Conservation (phyloP, 1,140 invertebrate genomes). For the Pseudomyrmex sp. region DNA sequence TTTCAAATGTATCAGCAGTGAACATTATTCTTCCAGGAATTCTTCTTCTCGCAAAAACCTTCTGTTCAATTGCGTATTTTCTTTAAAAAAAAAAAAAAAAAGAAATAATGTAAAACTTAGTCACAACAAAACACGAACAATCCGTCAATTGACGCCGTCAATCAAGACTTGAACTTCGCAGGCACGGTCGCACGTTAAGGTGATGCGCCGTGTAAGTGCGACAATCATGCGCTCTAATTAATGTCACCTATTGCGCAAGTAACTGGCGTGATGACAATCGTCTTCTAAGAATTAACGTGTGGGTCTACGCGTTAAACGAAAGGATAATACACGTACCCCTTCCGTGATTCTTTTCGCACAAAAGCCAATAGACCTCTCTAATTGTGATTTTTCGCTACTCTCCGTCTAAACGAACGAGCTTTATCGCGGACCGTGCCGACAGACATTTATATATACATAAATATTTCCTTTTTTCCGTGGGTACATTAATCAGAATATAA, state of each 20-base stretch:
- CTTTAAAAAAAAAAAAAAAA: background rate
- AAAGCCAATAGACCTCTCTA: slow-evolving; percentile 10
- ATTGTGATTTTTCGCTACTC: slow-evolving; percentile 22
- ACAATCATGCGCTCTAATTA: slow-evolving; percentile 21
- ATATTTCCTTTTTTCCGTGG: background rate
- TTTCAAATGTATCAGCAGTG: too few species aligned
- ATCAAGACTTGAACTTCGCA: background rate
- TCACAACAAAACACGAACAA: background rate
- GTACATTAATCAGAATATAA: background rate
- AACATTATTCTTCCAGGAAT: too few species aligned
- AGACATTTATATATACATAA: too few species aligned
- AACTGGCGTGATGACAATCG: slow-evolving; percentile 37
- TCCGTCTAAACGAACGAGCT: slow-evolving; percentile 21
- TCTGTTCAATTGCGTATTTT: background rate
- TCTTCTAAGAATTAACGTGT: background rate
- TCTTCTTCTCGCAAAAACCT: too few species aligned
- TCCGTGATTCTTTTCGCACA: slow-evolving; percentile 1
- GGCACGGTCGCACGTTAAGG: slow-evolving; percentile 41
- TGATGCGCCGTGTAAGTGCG: slow-evolving; percentile 32
- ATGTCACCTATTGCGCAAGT: slow-evolving; percentile 24
- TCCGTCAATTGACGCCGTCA: background rate
- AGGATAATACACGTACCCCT: background rate
- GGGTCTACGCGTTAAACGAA: background rate
- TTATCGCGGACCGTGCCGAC: slow-evolving; percentile 36
- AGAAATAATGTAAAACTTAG: background rate